Evolutionary conservation across 2,888 invertebrate species (phyloP).

Genomic region (Dione juno): DNA sequence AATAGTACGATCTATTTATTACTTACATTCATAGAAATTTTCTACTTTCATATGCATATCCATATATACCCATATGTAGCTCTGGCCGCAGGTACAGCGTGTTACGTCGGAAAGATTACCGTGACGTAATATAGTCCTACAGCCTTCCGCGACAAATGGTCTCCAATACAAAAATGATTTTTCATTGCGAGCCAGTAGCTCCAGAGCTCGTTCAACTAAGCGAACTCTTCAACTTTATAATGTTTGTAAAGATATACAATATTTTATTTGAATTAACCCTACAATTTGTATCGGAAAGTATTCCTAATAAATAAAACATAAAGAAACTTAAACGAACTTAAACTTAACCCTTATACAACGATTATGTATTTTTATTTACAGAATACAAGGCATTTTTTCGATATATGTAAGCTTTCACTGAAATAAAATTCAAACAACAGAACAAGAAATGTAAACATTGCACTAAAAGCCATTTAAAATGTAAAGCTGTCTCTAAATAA

Average conservation of each 20-base stretch:
- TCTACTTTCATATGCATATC: no score
- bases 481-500: not conserved
- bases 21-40: no score
- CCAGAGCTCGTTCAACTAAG: no score
- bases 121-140: no score
- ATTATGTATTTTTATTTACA: not conserved
- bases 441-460: slow-evolving; percentile 2
- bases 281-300: not conserved
- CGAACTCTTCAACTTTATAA: no score
- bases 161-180: no score
- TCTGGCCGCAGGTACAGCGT: no score
- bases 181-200: no score
- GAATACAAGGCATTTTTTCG: not conserved
- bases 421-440: slow-evolving; percentile 7
- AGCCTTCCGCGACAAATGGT: no score
- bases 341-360: not conserved
- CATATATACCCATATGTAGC: no score
- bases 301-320: not conserved
- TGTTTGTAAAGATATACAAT: not conserved
- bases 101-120: no score
- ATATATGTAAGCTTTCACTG: not conserved
- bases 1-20: no score
- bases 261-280: not conserved
- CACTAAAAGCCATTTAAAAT: slow-evolving; percentile 16
- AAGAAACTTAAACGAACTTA: not conserved